Conservation (phyloP, 1,140 invertebrate genomes). For the Holcopasites calliopsidis region DNA sequence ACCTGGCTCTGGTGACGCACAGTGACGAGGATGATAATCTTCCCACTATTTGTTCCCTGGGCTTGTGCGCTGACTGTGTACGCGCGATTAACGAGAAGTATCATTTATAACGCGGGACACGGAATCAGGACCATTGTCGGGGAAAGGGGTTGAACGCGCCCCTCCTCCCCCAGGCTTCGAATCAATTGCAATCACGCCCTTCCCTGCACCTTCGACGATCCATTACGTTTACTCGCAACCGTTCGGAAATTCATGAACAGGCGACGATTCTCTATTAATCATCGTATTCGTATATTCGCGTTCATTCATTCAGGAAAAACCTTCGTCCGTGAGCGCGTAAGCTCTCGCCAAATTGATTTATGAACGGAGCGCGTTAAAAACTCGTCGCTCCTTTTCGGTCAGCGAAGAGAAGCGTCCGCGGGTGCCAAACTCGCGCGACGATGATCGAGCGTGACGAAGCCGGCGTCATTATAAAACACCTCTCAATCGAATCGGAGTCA, state of each 20-base stretch:
- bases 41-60: background rate
- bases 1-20: background rate
- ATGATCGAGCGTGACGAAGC: background rate
- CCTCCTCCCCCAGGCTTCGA: background rate
- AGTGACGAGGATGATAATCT: background rate
- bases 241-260: conserved; percentile 62
- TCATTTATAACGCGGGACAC: conserved; percentile 7
- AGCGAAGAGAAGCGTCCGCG: background rate
- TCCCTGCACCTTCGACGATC: conserved; percentile 4
- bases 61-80: too few relatives aligned
- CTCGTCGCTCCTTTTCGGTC: conserved; percentile 12
- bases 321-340: background rate
- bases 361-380: conserved; percentile 6
- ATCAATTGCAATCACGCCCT: conserved; percentile 43
- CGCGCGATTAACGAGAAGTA: background rate
- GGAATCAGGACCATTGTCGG: conserved; percentile 23
- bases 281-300: conserved; percentile 39
- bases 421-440: background rate
- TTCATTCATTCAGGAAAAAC: conserved; percentile 34
- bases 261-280: conserved; percentile 54
- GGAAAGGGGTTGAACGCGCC: background rate
- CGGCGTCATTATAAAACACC: background rate
- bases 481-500: background rate
- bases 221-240: conserved; percentile 40
- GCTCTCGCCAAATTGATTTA: conserved; percentile 35